These are phyloP conservation scores for Onychorhynchus coronatus DNA, from an alignment of 2,113 vertebrate species.

Conservation along the genomic window DNA sequence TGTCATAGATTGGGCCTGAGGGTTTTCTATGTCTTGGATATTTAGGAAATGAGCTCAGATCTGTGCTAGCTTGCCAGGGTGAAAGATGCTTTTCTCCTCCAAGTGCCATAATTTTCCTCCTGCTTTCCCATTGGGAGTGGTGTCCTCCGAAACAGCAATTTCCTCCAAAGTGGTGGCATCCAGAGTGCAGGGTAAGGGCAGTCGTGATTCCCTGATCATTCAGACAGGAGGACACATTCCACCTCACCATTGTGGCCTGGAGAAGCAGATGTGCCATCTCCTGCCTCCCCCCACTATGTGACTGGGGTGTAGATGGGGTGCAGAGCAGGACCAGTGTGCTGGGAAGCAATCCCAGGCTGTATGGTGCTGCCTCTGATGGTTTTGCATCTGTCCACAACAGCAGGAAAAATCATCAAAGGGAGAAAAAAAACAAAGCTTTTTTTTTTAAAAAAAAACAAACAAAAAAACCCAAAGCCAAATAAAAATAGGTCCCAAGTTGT, in stretches of 20 bases:
- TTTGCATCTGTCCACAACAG: not conserved
- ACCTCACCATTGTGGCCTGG: not conserved
- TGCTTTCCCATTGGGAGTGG: not conserved
- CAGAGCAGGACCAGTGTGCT: not conserved
- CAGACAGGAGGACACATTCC: fast-evolving
- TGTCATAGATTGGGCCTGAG: not conserved
- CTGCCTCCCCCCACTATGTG: not conserved
- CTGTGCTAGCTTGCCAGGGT: not conserved
- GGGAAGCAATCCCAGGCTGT: not conserved
- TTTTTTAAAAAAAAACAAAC: not conserved
- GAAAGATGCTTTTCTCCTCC: not conserved
- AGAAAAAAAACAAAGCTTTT: not conserved
- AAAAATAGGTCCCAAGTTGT: not conserved
- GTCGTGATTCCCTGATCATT: not conserved
- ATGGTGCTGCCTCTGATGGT: not conserved
- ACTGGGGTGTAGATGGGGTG: not conserved
- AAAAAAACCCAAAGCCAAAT: not conserved
- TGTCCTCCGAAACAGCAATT: not conserved
- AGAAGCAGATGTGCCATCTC: not conserved
- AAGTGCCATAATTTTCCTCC: not conserved
- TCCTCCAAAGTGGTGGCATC: not conserved
- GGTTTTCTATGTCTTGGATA: not conserved
- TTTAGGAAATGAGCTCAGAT: not conserved
- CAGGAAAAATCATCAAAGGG: constrained; percentile 11
- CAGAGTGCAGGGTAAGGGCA: not conserved